Evolutionary conservation across 1,140 invertebrate genomes (phyloP).

Genomic region (Hypsibius dujardini): DNA sequence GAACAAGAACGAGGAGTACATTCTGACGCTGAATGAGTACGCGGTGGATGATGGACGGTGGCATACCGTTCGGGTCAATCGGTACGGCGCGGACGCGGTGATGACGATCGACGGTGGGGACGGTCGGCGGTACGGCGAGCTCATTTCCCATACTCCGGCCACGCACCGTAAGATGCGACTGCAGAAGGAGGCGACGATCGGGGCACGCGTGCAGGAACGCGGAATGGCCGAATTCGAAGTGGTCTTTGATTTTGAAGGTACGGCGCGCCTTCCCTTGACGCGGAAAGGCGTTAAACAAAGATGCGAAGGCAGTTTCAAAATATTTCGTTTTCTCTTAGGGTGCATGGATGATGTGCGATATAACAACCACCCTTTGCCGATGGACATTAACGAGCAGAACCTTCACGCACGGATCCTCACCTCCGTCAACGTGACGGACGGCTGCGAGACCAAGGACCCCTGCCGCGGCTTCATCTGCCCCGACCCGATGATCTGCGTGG

Average conservation of each 20-base stretch:
- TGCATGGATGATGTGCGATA: conserved; percentile 66
- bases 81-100: conserved; percentile 75
- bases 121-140: conserved; percentile 79
- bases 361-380: conserved; percentile 77
- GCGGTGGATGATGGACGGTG: conserved; percentile 87
- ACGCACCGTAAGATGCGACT: conserved; percentile 9
- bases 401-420: conserved; percentile 80
- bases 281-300: too few species aligned
- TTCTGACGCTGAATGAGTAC: conserved; percentile 12
- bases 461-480: conserved; percentile 76
- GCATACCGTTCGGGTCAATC: conserved; percentile 58
- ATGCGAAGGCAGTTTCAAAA: too few species aligned
- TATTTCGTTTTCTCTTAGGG: conserved; percentile 35
- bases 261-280: too few species aligned
- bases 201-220: conserved; percentile 12
- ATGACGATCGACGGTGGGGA: conserved; percentile 84
- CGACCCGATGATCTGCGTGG: conserved; percentile 81
- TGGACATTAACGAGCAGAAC: conserved; percentile 42
- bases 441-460: conserved; percentile 80
- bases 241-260: conserved; percentile 15
- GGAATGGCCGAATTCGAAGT: conserved; percentile 13
- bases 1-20: conserved; percentile 20
- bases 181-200: conserved; percentile 11
- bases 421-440: conserved; percentile 69
- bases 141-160: conserved; percentile 27